Base-by-base conservation (phyloP, 2,888 invertebrate genomes). In the Augochlorella aurata region DNA sequence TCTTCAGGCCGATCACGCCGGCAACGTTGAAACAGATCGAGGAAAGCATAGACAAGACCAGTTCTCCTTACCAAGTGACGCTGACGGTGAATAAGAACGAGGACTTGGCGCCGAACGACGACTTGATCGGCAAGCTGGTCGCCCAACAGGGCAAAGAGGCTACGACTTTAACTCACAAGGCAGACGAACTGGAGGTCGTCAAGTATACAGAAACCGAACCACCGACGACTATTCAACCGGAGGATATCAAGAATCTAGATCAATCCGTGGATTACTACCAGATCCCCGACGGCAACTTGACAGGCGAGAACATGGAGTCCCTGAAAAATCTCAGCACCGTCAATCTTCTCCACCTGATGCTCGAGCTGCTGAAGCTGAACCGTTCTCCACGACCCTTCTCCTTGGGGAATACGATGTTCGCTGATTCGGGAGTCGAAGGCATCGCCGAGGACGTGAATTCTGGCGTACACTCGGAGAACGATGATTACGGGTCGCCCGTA, bases 51-150 rank as follows among this genome's bases (percentile, higher is more conserved):
- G 77, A 86, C 1, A 65, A 72, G 21, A 74, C 70, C 4, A 88
- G 88, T 50, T 87, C 90, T 3, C 91, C 92, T 0, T 88, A 88
- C 21, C 86, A 90, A 61, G 80, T 92, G 1, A 88, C 89, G 0
- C n/a, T 92, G n/a, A 79, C 87, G 0, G 75, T 91, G n/a, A 87
- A 89, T 14, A 84, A 75, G 10, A 75, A 87, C 12, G 78, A 76
- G 74, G 66, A 74, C 29, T 47, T 78, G n/a, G 21, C 67, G 1
- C n/a, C 85, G 0, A 71, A 12, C 0, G 75, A 61, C 0, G 85
- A 83, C 16, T 45, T 88, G 0, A 86, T 91, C 29, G 78, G 83
- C 44, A 86, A 86, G 74, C 71, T 91, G 5, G 86, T 91, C 18
- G 65, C 72, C 10, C 84, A 89, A 14, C 86, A 88, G 9, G 66